phyloP scores from a whole-genome alignment of 2,113 vertebrate genomes.

The Jaculus jaculus region DNA sequence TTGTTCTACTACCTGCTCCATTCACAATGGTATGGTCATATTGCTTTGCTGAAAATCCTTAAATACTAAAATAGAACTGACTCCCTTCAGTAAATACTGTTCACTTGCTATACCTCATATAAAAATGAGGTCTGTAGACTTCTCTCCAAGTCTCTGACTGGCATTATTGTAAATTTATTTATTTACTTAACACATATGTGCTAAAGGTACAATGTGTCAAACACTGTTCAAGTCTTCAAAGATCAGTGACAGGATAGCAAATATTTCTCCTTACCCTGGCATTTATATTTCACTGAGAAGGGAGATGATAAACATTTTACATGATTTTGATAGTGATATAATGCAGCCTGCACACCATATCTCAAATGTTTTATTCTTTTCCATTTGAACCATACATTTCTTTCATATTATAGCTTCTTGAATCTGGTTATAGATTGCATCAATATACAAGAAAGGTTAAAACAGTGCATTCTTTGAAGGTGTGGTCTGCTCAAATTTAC shows the following conservation, averaged over 20 bases:
- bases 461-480: neutral
- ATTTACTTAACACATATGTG: neutral
- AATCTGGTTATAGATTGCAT: neutral
- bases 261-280: neutral
- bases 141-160: neutral
- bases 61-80: neutral
- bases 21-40: neutral
- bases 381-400: neutral
- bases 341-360: neutral
- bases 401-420: constrained; percentile 29
- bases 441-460: constrained; percentile 47
- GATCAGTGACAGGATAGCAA: neutral
- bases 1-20: neutral
- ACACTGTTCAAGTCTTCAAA: neutral
- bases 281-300: neutral
- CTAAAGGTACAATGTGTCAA: neutral
- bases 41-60: neutral
- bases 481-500: constrained; percentile 26
- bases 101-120: neutral
- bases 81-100: neutral
- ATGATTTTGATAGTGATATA: neutral
- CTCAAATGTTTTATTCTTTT: neutral
- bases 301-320: neutral
- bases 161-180: neutral
- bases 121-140: neutral